A percentile compares a stretch with the other conserved stretches of the same genome.
Evolutionary conservation across 2,888 invertebrate genomes (phyloP).

Genomic region (Agonopterix arenella): DNA sequence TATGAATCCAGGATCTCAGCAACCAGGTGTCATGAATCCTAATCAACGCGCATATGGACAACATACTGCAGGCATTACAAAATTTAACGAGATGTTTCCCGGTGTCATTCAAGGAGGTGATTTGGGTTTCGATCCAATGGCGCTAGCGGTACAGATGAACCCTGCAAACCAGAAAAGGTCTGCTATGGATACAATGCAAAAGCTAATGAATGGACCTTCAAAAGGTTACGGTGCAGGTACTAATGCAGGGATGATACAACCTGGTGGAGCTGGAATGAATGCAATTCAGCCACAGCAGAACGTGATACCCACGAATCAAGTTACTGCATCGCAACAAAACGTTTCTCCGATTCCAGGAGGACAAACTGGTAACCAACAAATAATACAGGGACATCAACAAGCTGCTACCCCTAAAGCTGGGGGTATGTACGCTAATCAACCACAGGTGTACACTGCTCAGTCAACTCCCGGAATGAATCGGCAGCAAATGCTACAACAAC

Average conservation of each 20-base stretch:
- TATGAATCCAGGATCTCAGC: slow-evolving; percentile 1
- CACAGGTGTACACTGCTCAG: slow-evolving; percentile 26
- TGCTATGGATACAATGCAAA: slow-evolving; percentile 47
- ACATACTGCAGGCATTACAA: slow-evolving; percentile 46
- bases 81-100: slow-evolving; percentile 65
- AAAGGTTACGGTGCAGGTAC: background rate
- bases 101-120: slow-evolving; percentile 51
- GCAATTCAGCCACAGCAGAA: slow-evolving; percentile 12
- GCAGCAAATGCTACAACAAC: slow-evolving; percentile 10
- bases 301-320: background rate
- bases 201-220: slow-evolving; percentile 37
- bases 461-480: slow-evolving; percentile 18
- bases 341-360: background rate
- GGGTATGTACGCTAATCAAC: slow-evolving; percentile 18
- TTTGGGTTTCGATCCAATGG: slow-evolving; percentile 65
- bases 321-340: background rate
- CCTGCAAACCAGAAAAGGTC: slow-evolving; percentile 53
- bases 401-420: slow-evolving; percentile 7
- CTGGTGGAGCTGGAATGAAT: slow-evolving; percentile 21
- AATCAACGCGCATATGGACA: slow-evolving; percentile 27
- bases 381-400: slow-evolving; percentile 10
- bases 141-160: slow-evolving; percentile 68
- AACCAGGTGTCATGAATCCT: background rate
- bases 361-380: slow-evolving; percentile 1
- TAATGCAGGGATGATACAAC: slow-evolving; percentile 15